Evolutionary conservation across 1,140 invertebrate species (phyloP).

Genomic region (Sarcophaga bullata): DNA sequence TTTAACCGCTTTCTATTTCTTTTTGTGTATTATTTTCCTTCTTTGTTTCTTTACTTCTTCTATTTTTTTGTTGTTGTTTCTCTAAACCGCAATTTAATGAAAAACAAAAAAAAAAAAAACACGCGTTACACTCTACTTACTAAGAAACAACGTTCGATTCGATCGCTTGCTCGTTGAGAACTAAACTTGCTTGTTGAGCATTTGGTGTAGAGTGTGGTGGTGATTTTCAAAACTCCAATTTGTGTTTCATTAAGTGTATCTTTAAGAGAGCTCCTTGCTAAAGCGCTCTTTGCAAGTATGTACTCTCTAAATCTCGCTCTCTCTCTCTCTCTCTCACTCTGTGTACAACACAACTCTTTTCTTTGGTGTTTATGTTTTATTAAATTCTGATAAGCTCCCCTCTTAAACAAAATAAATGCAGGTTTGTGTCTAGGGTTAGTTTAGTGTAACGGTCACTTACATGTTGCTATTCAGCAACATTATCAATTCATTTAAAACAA

Average conservation of each 20-base stretch:
- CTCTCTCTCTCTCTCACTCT: too few species aligned
- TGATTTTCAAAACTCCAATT: conserved; percentile 28
- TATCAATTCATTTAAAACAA: too few species aligned
- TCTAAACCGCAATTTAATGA: background rate
- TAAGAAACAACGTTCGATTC: conserved; percentile 33
- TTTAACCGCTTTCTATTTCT: conserved; percentile 34
- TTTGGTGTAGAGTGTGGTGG: background rate
- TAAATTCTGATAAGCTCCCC: too few species aligned
- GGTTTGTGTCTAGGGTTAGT: too few species aligned
- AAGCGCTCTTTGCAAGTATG: too few species aligned
- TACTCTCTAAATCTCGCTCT: too few species aligned
- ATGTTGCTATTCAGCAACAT: too few species aligned
- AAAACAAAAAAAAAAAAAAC: background rate
- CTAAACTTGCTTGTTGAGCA: background rate
- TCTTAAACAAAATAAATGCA: too few species aligned
- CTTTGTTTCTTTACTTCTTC: conserved; percentile 10
- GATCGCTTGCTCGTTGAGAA: conserved; percentile 37
- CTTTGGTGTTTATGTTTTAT: too few species aligned
- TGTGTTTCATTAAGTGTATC: background rate
- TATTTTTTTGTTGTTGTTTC: conserved; percentile 25
- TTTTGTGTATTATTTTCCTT: conserved; percentile 1
- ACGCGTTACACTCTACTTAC: background rate
- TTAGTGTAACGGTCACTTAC: too few species aligned
- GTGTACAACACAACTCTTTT: too few species aligned
- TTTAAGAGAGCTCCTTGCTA: too few species aligned